Base-by-base conservation (phyloP, 92 coral and sea anemone genomes). In the Metridium senile region DNA sequence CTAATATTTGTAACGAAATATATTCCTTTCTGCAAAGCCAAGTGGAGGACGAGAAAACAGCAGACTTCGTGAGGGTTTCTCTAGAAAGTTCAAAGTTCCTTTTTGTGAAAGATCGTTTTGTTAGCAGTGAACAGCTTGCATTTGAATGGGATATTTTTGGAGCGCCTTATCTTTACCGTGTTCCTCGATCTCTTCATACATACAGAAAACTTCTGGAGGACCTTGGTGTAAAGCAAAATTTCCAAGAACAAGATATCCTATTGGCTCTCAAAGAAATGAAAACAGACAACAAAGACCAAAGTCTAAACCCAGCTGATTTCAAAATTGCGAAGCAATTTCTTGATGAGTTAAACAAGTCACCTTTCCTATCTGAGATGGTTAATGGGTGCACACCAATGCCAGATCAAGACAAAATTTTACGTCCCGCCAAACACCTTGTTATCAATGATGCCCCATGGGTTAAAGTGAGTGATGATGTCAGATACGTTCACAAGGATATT, bases 381-480 rank as follows among this genome's bases (percentile, higher is more conserved):
- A 39, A 4, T 39, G 49, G 49, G 13, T 4, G 13, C 13, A 72
- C 90, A n/a, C 95, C 97, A 30, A 18, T 93, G 25, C 98, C 98
- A 9, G 95, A 90, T 74, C 74, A 85, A 20, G 26, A 62, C 20
- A 64, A 66, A 27, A 39, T 79, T 68, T 69, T 93, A 29, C 92
- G 46, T 19, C 53, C 65, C 21, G 89, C 95, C 47, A 64, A 72
- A 7, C 71, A 47, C 51, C 85, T 93, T 21, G 91, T 91, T 8
- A 93, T 93, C 62, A 90, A 90, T 23, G 92, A 90, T 65, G 92
- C 68, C 3, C 94, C 94, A 26, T 81, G 92, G 90, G 79, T 87
- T 39, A 70, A n/a, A 4, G 33, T 76, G 26, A 62, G 26, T 11
- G 31, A 47, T 9, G 70, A 66, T 7, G 82, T 77, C 35, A 68